These are phyloP conservation scores for Delichon dasypus DNA, from an alignment of 2,797 vertebrate genomes.

Conservation along the genomic window DNA sequence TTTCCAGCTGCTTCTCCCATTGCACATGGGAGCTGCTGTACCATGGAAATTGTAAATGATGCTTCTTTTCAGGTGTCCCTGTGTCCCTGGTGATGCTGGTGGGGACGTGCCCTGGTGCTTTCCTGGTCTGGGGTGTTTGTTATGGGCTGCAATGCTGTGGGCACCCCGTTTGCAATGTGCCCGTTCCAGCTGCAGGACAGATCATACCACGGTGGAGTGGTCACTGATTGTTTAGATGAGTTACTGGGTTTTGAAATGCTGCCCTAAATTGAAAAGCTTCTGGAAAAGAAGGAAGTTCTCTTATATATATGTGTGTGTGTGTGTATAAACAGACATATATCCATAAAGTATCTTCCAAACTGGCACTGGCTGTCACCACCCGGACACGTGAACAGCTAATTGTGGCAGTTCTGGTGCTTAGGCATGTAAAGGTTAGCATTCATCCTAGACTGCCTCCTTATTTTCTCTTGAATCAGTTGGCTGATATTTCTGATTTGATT, in stretches of 20 bases:
- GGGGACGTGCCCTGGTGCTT: neutral
- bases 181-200: neutral
- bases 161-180: neutral
- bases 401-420: neutral
- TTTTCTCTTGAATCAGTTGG: neutral
- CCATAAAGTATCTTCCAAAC: too few species aligned
- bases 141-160: neutral
- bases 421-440: neutral
- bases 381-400: neutral
- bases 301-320: too few species aligned
- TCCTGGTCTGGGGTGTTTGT: neutral
- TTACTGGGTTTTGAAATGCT: neutral
- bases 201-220: accelerated
- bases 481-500: neutral
- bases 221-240: neutral
- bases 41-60: neutral
- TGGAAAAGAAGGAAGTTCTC: neutral
- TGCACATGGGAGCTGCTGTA: neutral
- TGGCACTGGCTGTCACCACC: neutral
- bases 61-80: neutral
- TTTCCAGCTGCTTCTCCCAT: neutral
- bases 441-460: neutral
- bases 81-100: neutral
- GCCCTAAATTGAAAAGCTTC: neutral
- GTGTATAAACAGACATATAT: too few species aligned